A percentile compares a stretch with the other conserved stretches of the same genome.
phyloP scores from a whole-genome alignment of 2,797 vertebrate species.

The Periophthalmus magnuspinnatus region DNA sequence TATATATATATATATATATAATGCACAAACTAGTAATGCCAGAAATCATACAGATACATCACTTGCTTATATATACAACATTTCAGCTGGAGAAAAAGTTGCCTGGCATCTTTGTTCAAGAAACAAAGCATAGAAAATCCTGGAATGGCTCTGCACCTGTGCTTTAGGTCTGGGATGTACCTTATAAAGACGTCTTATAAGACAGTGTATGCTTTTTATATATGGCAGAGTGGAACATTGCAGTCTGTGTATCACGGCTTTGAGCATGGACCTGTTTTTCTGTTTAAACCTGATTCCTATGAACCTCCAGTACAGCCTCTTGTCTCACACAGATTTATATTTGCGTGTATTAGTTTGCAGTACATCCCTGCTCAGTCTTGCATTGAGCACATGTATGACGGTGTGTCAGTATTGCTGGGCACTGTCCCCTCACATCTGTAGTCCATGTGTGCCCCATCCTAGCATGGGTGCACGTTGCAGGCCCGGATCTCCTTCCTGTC shows the following conservation, averaged over 20 bases:
- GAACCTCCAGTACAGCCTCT: neutral
- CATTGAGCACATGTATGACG: constrained; percentile 71
- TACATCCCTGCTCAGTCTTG: constrained; percentile 54
- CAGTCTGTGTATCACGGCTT: constrained; percentile 76
- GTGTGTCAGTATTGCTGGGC: constrained; percentile 49
- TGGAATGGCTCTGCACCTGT: constrained; percentile 79
- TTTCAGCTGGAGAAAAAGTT: constrained; percentile 70
- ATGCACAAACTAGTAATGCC: constrained; percentile 71
- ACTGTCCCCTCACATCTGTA: constrained; percentile 18
- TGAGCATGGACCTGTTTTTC: constrained; percentile 57
- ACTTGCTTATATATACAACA: constrained; percentile 66
- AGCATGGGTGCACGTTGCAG: constrained; percentile 96
- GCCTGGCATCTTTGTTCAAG: constrained; percentile 64
- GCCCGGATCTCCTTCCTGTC: constrained; percentile 98
- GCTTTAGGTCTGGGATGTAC: constrained; percentile 76
- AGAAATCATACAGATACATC: constrained; percentile 67
- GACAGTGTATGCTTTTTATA: constrained; percentile 71
- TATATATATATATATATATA: constrained; percentile 62
- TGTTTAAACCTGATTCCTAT: constrained; percentile 21
- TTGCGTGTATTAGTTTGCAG: neutral
- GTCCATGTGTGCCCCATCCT: constrained; percentile 52
- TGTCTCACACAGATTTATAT: constrained; percentile 50
- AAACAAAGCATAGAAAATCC: constrained; percentile 82
- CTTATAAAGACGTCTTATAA: constrained; percentile 73
- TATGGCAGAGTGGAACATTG: constrained; percentile 79